Percentiles rank a stretch among this genome's conserved stretches.
phyloP scores from a whole-genome alignment of 53 echinoderm and acorn worm species.

The Astropecten irregularis region DNA sequence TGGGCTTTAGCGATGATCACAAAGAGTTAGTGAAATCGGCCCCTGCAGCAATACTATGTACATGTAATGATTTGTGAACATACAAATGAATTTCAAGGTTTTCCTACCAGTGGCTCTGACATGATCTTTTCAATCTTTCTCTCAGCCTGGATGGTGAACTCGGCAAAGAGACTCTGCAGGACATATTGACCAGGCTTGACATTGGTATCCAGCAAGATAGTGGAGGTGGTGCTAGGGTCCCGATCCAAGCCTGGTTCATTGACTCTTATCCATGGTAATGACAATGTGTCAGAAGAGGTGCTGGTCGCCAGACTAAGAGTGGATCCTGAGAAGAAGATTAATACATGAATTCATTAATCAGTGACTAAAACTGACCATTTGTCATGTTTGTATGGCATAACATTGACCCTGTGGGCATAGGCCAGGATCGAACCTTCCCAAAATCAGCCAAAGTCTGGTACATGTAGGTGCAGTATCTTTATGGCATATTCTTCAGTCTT shows the following conservation, averaged over 20 bases:
- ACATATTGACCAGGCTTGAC: conserved; percentile 99
- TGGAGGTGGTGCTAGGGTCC: conserved; percentile 72
- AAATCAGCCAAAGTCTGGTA: background rate
- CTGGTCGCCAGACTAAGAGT: conserved; percentile 87
- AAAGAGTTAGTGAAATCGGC: too few species aligned
- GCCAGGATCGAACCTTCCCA: background rate
- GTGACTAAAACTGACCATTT: background rate
- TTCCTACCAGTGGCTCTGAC: conserved; percentile 88
- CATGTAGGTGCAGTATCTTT: background rate
- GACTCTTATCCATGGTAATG: conserved; percentile 79
- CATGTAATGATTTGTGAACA: too few species aligned
- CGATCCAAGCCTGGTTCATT: conserved; percentile 67
- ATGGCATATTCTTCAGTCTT: background rate
- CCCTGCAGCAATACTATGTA: too few species aligned
- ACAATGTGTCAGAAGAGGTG: conserved; percentile 76
- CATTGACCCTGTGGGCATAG: background rate
- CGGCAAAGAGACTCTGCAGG: conserved; percentile 97
- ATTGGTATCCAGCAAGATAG: conserved; percentile 92
- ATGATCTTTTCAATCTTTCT: conserved; percentile 98
- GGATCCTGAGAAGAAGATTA: conserved; percentile 56
- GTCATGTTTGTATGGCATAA: background rate
- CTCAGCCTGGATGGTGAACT: conserved; percentile 97
- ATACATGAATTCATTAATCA: background rate
- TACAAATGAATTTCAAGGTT: too few species aligned
- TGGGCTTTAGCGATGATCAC: too few species aligned